Percentiles rank a stretch among this genome's conserved stretches.
These are phyloP conservation scores for Fistularia tabacaria DNA, from an alignment of 2,797 vertebrate genomes.

Conservation along the genomic window DNA sequence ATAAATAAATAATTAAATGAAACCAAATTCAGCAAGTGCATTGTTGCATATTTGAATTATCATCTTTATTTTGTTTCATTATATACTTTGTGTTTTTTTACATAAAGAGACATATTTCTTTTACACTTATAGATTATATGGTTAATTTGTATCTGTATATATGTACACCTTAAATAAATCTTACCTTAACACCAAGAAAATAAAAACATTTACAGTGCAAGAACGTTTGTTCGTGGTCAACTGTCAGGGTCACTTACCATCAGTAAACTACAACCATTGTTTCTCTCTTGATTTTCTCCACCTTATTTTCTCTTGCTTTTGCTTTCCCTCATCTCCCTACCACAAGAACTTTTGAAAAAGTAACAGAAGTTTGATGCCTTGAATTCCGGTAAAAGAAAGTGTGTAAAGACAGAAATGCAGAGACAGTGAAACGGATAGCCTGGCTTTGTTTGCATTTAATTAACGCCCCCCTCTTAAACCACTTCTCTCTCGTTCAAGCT, in stretches of 20 bases:
- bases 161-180: constrained; percentile 76
- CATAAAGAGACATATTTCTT: constrained; percentile 77
- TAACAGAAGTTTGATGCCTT: background rate
- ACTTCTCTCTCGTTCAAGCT: background rate
- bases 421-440: background rate
- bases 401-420: too few species aligned
- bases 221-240: constrained; percentile 55
- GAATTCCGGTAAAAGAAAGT: constrained; percentile 1
- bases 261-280: constrained; percentile 36
- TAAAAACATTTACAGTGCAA: constrained; percentile 73
- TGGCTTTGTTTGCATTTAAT: background rate
- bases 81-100: constrained; percentile 75
- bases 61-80: constrained; percentile 76
- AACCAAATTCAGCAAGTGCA: constrained; percentile 11
- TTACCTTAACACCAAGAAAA: constrained; percentile 74
- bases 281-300: constrained; percentile 20
- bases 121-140: constrained; percentile 79
- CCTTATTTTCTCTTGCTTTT: constrained; percentile 4
- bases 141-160: constrained; percentile 77
- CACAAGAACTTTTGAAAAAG: constrained; percentile 13
- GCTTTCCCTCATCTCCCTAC: constrained; percentile 25
- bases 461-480: background rate
- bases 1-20: too few species aligned
- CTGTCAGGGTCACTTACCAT: constrained; percentile 33
- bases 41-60: constrained; percentile 66